A percentile compares a stretch with the other conserved stretches of the same genome.
phyloP scores from a whole-genome alignment of 2,113 vertebrate species.

The Erpornis zantholeuca region DNA sequence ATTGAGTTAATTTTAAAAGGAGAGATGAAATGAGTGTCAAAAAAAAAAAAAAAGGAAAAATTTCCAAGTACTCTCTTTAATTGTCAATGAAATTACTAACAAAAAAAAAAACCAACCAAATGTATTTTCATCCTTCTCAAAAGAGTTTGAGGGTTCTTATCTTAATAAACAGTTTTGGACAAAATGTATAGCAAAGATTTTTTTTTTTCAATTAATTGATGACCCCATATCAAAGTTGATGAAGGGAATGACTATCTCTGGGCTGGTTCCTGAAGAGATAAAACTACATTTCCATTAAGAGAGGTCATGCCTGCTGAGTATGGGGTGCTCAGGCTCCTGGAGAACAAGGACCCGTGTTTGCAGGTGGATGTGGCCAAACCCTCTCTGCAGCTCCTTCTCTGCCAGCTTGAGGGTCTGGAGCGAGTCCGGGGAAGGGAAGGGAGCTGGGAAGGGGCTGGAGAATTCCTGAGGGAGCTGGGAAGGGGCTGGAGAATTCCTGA shows the following conservation, averaged over 20 bases:
- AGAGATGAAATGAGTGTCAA: neutral
- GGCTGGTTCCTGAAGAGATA: neutral
- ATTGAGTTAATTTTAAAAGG: neutral
- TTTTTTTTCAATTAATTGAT: neutral
- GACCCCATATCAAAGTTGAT: neutral
- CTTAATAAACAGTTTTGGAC: neutral
- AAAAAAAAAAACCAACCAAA: neutral
- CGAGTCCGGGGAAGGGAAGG: fast-evolving
- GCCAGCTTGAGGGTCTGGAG: neutral
- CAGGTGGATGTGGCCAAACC: neutral
- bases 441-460: neutral
- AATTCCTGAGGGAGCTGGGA: neutral
- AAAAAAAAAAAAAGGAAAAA: neutral
- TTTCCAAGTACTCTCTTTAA: neutral
- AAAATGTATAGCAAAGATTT: neutral
- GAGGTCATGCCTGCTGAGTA: fast-evolving
- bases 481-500: neutral
- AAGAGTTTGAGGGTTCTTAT: neutral
- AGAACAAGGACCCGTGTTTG: neutral
- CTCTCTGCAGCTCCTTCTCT: neutral
- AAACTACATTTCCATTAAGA: neutral
- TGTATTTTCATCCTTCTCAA: neutral
- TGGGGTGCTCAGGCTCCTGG: neutral
- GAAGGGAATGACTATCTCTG: fast-evolving
- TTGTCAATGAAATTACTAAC: neutral